phyloP scores from a whole-genome alignment of 2,113 vertebrate species.

The Maccullochella peelii region DNA sequence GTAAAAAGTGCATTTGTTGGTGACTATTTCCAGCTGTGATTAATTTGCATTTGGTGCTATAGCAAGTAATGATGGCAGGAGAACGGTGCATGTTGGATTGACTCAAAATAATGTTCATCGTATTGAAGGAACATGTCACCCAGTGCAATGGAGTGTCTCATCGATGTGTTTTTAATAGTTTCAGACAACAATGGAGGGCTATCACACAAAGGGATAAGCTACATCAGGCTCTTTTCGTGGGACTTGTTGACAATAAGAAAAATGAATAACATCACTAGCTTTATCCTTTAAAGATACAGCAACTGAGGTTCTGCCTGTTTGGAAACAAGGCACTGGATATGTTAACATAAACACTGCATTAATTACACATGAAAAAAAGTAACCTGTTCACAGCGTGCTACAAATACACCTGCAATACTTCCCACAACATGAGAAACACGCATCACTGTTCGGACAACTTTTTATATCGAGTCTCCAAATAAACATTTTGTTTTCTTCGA shows the following conservation, averaged over 20 bases:
- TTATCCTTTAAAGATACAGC: not conserved
- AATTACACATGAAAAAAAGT: not conserved
- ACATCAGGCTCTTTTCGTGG: not conserved
- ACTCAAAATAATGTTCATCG: not conserved
- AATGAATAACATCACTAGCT: not conserved
- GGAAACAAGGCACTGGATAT: not conserved
- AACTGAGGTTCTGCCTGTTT: not conserved
- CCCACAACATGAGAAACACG: not conserved
- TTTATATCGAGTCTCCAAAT: not conserved
- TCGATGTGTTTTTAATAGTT: not conserved
- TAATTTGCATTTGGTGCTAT: not conserved
- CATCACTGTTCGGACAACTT: not conserved
- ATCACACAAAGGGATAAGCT: too few relatives aligned
- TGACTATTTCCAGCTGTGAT: not conserved
- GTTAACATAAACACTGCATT: not conserved
- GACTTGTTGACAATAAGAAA: not conserved
- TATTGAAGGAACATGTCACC: not conserved
- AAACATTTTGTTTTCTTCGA: not conserved
- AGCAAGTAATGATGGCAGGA: not conserved
- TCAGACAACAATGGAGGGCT: not conserved
- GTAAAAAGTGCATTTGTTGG: not conserved
- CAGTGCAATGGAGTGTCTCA: not conserved
- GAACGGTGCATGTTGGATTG: not conserved
- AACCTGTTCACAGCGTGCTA: not conserved
- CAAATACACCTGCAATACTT: not conserved